Evolutionary conservation across 2,797 vertebrate species (phyloP), one percentile per base, ranked within the genome.

Genomic region (Oophaga sylvatica): DNA sequence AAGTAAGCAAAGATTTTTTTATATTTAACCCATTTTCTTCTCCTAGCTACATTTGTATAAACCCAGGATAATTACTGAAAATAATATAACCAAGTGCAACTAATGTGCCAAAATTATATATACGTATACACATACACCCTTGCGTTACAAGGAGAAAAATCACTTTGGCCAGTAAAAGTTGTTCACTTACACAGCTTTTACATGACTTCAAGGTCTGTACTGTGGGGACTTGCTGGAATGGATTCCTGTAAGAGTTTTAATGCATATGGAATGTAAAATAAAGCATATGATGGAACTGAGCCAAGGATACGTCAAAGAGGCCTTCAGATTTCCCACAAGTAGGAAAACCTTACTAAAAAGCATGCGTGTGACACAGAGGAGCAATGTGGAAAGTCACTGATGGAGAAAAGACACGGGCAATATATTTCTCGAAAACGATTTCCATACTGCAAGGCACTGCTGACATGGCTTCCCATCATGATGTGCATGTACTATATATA

Each of bases 241-340:
- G 60, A 70, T 70, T 71, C 65, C 48, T 83, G 48, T 35, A 83
- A 83, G n/a, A 13, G 15, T 29, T 56, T 68, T 70, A 16, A 56
- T 70, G 81, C 13, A 70, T 35, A 20, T 59, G 45, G 65, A 83
- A 29, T 31, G n/a, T 53, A 31, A 83, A 57, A 70, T 65, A 70
- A 71, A 70, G 48, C 65, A 83, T 20, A 59, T 22, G 5, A 35
- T 83, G 65, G 65, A 67, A 0, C 12, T 22, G 57, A 70, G n/a
- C 41, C 45, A 56, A 57, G 26, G 26, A 83, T 70, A 83, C 22
- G n/a, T 83, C 65, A 82, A 56, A 56, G 22, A n/a, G 26, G 63
- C 26, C 22, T 68, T 56, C 45, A 9, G 65, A 56, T n/a, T 70
- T 70, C 53, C 81, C 22, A 73, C 60, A 83, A 84, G 16, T 65